Evolutionary conservation across 2,888 invertebrate genomes (phyloP).

Genomic region (Candidula unifasciata): DNA sequence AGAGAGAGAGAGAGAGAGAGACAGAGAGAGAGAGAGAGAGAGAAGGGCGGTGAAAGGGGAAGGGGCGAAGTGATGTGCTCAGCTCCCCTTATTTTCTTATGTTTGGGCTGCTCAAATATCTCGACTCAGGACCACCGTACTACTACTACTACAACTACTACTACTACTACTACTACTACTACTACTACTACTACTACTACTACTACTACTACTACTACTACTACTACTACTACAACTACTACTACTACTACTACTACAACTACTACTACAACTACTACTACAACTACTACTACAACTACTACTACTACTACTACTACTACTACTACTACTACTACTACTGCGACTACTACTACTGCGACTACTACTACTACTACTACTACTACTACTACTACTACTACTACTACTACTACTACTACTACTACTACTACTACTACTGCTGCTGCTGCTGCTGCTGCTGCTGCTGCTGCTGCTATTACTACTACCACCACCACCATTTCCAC

Average conservation of each 20-base stretch:
- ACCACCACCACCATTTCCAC: too few species aligned
- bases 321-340: neutral
- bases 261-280: neutral
- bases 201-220: neutral
- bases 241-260: neutral
- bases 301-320: neutral
- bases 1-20: too few species aligned
- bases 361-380: constrained; percentile 19
- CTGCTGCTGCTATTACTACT: neutral
- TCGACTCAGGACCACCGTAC: too few species aligned
- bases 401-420: constrained; percentile 34
- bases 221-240: neutral
- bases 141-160: too few species aligned
- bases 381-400: constrained; percentile 35
- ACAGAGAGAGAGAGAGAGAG: too few species aligned
- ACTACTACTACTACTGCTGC: constrained; percentile 32
- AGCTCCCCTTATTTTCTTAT: too few species aligned
- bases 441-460: constrained; percentile 9
- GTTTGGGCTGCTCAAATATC: too few species aligned
- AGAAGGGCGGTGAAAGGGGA: too few species aligned
- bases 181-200: neutral
- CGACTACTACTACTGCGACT: constrained; percentile 18
- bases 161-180: neutral
- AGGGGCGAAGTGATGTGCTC: too few species aligned
- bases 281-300: neutral